Percentiles rank a stretch among this genome's conserved stretches.
Conservation (phyloP, 1,140 invertebrate genomes). For the Meloidogyne floridensis region DNA sequence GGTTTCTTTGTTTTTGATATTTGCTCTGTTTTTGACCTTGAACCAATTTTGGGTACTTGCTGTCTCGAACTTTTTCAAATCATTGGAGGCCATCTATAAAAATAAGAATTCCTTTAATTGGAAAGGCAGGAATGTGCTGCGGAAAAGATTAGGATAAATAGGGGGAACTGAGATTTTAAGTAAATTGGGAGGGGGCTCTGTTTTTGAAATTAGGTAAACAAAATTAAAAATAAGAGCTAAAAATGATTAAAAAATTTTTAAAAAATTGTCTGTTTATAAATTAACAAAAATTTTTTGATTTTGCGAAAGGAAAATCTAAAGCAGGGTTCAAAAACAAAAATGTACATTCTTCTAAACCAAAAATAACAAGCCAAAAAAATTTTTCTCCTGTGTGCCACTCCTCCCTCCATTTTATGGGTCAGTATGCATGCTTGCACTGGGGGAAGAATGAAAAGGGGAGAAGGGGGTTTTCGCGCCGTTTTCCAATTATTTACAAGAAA, state of each 20-base stretch:
- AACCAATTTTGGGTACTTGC: neutral
- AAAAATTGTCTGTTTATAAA: too few relatives aligned
- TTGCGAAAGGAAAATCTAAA: too few relatives aligned
- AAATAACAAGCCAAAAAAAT: neutral
- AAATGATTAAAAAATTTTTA: too few relatives aligned
- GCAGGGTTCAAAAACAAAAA: neutral
- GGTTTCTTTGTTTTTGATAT: neutral
- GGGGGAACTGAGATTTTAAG: too few relatives aligned
- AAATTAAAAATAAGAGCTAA: too few relatives aligned
- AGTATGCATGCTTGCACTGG: neutral
- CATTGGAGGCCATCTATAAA: constrained; percentile 4
- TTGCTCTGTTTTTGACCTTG: neutral
- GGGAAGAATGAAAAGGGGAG: neutral
- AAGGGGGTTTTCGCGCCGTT: neutral
- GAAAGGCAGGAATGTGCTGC: too few relatives aligned
- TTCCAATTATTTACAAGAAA: neutral
- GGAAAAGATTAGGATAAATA: too few relatives aligned
- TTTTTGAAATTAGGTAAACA: too few relatives aligned
- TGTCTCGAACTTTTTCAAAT: neutral
- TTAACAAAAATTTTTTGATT: too few relatives aligned
- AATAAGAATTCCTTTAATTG: neutral
- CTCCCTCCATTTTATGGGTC: neutral
- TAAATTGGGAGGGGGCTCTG: too few relatives aligned
- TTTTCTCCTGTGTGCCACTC: neutral
- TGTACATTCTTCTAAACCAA: neutral